Evolutionary conservation across 2,113 vertebrate species (phyloP).

Genomic region (Apodemus sylvaticus): DNA sequence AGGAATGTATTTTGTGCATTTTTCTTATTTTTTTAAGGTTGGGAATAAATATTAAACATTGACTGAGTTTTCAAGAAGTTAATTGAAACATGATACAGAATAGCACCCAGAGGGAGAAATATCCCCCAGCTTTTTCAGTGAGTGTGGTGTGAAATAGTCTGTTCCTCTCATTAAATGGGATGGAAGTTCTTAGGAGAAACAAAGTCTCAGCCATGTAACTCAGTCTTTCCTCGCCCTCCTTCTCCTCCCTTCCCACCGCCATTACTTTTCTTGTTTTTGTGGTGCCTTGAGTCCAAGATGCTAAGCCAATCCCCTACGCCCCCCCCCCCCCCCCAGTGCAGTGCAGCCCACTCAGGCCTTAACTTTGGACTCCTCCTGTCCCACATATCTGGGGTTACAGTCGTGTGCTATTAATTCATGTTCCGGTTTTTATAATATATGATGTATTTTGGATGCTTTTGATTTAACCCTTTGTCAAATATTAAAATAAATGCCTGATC

Average conservation of each 20-base stretch:
- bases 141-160: neutral
- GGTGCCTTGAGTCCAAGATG: neutral
- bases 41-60: constrained; percentile 27
- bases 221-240: neutral
- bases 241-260: neutral
- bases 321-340: too few species aligned
- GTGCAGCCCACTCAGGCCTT: neutral
- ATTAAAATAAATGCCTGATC: neutral
- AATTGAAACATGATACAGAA: constrained; percentile 43
- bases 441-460: neutral
- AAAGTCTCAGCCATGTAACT: neutral
- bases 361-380: too few species aligned
- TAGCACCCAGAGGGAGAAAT: neutral
- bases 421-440: constrained; percentile 9
- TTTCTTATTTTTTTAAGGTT: constrained; percentile 1
- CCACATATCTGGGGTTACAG: neutral
- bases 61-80: constrained; percentile 42
- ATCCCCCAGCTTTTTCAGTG: neutral
- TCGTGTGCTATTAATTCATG: neutral
- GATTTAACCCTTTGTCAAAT: neutral
- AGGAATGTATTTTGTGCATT: constrained; percentile 23
- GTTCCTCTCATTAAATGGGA: neutral
- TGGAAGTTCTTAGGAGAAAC: neutral
- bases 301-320: neutral
- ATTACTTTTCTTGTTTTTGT: neutral